Base-by-base conservation (phyloP, 2,113 vertebrate genomes). In the Pteropus alecto region DNA sequence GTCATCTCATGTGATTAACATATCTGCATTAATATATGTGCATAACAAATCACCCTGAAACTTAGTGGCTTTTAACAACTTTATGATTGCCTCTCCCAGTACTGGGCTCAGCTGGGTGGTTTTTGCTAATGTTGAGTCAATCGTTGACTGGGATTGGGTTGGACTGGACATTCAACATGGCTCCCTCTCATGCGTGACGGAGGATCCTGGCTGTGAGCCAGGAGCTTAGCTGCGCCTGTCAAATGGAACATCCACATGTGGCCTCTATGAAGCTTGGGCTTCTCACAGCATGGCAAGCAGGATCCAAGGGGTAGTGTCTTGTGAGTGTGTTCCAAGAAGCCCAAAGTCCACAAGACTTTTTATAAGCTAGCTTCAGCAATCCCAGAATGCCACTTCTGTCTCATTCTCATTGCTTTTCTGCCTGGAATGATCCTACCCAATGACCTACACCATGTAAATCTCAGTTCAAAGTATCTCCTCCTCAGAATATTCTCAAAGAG, bases 211-310 rank as follows among this genome's bases (percentile, higher is more conserved):
- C 19, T 26, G 12, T 22, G 48, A 67, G 5, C 18, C 60, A 18
- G 63, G 21, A 56, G 67, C 46, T 63, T 38, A 73, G 21, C 26
- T 16, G 14, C 54, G 30, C 16, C n/a, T 78, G 30, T 24, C 11
- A 15, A 43, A 14, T 19, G 61, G 0, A 7, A 6, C 30, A 4
- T 24, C 21, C 35, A 3, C 14, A 15, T 33, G 22, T 16, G 4
- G 38, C 30, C 18, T n/a, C 26, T 18, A 0, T 65, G 76, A 33
- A 76, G 28, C 16, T 7, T 76, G 56, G 43, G 46, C n/a, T 60
- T 90, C 74, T 54, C 54, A 71, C 6, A n/a, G 38, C 38, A 24
- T 2, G 15, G 19, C 8, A 28, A 0, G 41, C 26, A 18, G 12
- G 28, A 28, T 43, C 30, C 9, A 41, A 33, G 21, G 1, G 61